phyloP scores from a whole-genome alignment of 2,797 vertebrate genomes.

The Monodelphis domestica region DNA sequence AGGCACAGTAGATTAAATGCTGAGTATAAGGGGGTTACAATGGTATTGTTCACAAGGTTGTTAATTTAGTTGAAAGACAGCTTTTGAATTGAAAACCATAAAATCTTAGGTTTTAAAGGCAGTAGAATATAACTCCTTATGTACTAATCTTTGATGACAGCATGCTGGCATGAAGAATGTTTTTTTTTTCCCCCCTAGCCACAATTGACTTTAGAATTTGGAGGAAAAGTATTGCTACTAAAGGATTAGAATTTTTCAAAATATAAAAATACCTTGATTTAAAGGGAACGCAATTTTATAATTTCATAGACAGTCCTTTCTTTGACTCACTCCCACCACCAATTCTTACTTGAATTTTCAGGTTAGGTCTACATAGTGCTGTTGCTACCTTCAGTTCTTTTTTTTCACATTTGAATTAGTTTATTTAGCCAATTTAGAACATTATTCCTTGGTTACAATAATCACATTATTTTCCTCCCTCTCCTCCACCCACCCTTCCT shows the following conservation, averaged over 20 bases:
- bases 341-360: neutral
- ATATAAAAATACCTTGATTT: neutral
- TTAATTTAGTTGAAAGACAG: slow-evolving; percentile 1
- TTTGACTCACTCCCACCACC: neutral
- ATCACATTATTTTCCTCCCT: too few relatives aligned
- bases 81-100: neutral
- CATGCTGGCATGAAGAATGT: neutral
- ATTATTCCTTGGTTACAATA: too few relatives aligned
- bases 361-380: neutral
- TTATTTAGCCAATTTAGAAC: too few relatives aligned
- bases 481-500: too few relatives aligned
- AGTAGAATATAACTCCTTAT: neutral
- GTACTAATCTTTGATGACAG: neutral
- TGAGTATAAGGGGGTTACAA: neutral
- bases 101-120: neutral
- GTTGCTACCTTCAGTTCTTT: neutral
- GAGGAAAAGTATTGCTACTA: neutral
- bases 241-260: neutral
- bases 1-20: neutral
- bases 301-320: neutral
- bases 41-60: neutral
- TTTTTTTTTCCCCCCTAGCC: neutral
- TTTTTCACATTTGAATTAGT: too few relatives aligned
- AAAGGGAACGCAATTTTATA: neutral
- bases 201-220: neutral